Base-by-base conservation (phyloP, 2,113 vertebrate species). In the Haplochromis vanheusdeni region DNA sequence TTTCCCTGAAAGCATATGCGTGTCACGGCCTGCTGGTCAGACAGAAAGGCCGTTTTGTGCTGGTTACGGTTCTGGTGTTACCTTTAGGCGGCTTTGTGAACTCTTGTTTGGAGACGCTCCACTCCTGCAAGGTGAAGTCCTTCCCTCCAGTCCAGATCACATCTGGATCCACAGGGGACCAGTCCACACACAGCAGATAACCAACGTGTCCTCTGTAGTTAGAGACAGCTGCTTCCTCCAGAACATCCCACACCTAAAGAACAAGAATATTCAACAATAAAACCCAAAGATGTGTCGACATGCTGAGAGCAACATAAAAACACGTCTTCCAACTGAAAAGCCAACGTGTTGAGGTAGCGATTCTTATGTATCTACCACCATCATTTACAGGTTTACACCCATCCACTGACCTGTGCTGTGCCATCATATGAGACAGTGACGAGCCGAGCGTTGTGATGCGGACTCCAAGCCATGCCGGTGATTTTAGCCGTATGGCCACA, bases 181-280 rank as follows among this genome's bases (percentile, higher is more conserved):
- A 99, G 3, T 97, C 97, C 6, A 98, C 97, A 4, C 97, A 97
- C 11, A 99, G 96, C 45, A 99, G 95, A 16, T 97, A 96, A 5
- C 98, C 97, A 2, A 92, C 89, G 68, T 99, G 99, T 51, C 98
- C 98, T 14, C 98, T 96, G 93, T 99, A 99, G 94, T 99, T 99
- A 86, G 94, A 95, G 12, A 99, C 81, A 0, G 97, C 96, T 21
- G 97, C 97, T 81, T 98, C 98, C 79, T 96, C 97, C 92, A 97
- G 95, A 19, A 97, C 96, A 42, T 99, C 97, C 99, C 99, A 99
- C 42, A 99, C 98, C 99, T 99, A 60, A 21, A 12, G 1, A 6
- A 77, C 6, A 65, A 23, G 26, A 79, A 1, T 1, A 75, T 31
- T 75, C 42, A 49, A 31, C 23, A 23, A 55, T n/a, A 23, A 58